These are phyloP conservation scores for Xiphophorus birchmanni DNA, from an alignment of 2,797 vertebrate species.

Conservation along the genomic window DNA sequence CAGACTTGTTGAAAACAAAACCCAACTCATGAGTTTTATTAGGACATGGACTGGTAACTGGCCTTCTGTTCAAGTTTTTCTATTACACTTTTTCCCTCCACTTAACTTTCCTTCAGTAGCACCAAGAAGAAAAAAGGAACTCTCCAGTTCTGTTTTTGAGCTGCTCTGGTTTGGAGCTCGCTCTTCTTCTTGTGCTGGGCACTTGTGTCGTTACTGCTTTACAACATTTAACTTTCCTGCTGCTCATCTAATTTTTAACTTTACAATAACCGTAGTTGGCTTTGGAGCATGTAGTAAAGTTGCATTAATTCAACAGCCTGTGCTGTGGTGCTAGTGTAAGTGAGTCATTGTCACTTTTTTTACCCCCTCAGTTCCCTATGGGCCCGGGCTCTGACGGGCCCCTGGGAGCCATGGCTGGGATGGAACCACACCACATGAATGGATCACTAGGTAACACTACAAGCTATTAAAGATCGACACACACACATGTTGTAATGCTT, in stretches of 20 bases:
- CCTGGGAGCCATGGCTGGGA: conserved; percentile 97
- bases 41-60: neutral
- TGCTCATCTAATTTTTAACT: neutral
- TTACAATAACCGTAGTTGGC: neutral
- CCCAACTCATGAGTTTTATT: neutral
- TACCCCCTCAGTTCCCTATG: conserved; percentile 89
- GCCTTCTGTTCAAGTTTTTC: neutral
- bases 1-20: neutral
- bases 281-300: neutral
- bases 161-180: neutral
- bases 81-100: neutral
- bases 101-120: neutral
- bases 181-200: neutral
- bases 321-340: conserved; percentile 8
- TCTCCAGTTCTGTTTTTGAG: neutral
- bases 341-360: conserved; percentile 27
- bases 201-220: neutral
- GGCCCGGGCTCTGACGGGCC: conserved; percentile 97
- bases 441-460: conserved; percentile 92
- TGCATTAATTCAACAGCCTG: neutral
- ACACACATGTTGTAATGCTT: conserved; percentile 9
- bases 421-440: conserved; percentile 99
- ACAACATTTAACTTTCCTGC: neutral
- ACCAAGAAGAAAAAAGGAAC: neutral
- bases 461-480: conserved; percentile 3